Base-by-base conservation (phyloP, 2,797 vertebrate species). In the Hydrophis major region DNA sequence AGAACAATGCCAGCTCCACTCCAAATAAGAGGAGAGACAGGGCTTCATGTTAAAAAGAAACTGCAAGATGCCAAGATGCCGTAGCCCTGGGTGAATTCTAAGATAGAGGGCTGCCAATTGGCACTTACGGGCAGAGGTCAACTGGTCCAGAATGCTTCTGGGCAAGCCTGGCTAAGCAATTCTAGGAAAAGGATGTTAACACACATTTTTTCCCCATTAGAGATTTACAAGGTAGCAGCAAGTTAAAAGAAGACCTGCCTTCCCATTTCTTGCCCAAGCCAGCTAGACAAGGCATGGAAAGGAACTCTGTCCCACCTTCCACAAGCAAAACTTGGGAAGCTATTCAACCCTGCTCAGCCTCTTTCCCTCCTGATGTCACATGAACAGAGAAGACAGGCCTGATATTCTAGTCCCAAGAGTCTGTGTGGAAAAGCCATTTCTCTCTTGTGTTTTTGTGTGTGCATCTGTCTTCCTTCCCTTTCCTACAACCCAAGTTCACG, bases 401-500 rank as follows among this genome's bases (percentile, higher is more conserved):
- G 50, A 27, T 27, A 0, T 11, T 63, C 61, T 50, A 50, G 18
- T 27, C 55, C 59, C 61, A 13, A 83, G 89, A 87, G 47, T 91
- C 61, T 87, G 42, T 50, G 69, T 78, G 56, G 66, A 89, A 87
- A 93, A 93, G 90, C 87, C 50, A 18, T 37, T 53, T n/a, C n/a
- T 91, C 59, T 25, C 27, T 86, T 86, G 16, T 50, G 37, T 78
- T 14, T 78, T 53, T 37, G n/a, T 91, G 90, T 55, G 57, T 37
- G 87, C 28, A n/a, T 91, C 47, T 63, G 25, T 90, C 74, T 87
- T 55, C 90, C 42, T 91, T 95, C 88, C 0, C 42, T 93, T 90
- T 95, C 92, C 25, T 89, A 94, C 94, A 94, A 95, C 93, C 96
- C 94, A 95, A 94, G 94, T 95, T 94, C 90, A 59, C 0, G 83